A percentile compares a stretch with the other conserved stretches of the same genome.
phyloP scores from a whole-genome alignment of 1,140 invertebrate genomes.

The Drosophila mayri region DNA sequence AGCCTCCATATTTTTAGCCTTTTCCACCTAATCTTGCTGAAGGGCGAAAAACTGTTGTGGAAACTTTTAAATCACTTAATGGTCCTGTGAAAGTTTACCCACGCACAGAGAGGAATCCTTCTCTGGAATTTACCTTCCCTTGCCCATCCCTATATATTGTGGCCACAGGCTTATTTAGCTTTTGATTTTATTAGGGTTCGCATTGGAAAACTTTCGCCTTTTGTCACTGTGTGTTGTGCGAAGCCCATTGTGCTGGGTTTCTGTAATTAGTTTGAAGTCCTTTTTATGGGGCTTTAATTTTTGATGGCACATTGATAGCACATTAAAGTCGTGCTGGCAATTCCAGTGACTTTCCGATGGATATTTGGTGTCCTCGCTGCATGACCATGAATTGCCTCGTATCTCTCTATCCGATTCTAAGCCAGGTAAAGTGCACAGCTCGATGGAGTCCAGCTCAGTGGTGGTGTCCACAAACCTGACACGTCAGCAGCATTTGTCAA shows the following conservation, averaged over 20 bases:
- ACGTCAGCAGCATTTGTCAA: not conserved
- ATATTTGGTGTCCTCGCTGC: conserved; percentile 9
- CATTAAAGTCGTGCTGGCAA: conserved; percentile 25
- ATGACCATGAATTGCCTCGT: conserved; percentile 49
- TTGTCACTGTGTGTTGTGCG: conserved; percentile 25
- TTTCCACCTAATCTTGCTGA: conserved; percentile 6
- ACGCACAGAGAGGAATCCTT: conserved; percentile 16
- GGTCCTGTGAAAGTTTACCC: conserved; percentile 52
- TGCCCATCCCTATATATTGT: conserved; percentile 12
- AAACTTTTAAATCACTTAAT: conserved; percentile 76
- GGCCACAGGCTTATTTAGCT: conserved; percentile 54
- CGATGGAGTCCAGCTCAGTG: not conserved
- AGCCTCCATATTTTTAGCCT: conserved; percentile 1
- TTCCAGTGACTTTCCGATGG: not conserved
- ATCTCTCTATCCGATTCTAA: conserved; percentile 8
- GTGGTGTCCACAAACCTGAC: conserved; percentile 11
- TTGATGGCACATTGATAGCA: conserved; percentile 56
- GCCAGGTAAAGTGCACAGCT: conserved; percentile 34
- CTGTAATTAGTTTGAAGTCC: conserved; percentile 61
- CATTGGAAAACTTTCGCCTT: conserved; percentile 49
- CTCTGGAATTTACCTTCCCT: conserved; percentile 19
- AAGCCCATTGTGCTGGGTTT: conserved; percentile 15
- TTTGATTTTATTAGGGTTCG: conserved; percentile 64
- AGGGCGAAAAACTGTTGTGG: conserved; percentile 25
- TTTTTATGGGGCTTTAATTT: conserved; percentile 59